Evolutionary conservation across 2,113 vertebrate species (phyloP).

Genomic region (Perognathus longimembris): DNA sequence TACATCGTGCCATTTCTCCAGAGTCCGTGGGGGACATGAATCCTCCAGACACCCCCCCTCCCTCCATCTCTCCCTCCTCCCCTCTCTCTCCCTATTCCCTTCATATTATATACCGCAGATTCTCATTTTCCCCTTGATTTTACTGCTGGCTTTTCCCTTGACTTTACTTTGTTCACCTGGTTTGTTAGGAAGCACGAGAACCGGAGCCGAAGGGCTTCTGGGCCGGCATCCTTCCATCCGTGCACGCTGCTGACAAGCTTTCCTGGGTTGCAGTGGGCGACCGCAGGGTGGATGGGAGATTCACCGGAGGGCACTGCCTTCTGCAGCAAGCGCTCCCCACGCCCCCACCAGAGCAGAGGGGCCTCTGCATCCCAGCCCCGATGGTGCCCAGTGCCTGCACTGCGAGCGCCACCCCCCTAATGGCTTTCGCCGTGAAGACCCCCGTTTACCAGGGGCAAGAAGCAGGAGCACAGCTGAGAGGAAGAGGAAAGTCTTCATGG

Average conservation of each 20-base stretch:
- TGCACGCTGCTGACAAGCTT: neutral
- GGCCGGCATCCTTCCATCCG: neutral
- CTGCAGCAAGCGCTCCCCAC: neutral
- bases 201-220: neutral
- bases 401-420: neutral
- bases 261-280: neutral
- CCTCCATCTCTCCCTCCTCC: neutral
- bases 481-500: slow-evolving; percentile 56
- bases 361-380: too few relatives aligned
- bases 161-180: neutral
- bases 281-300: neutral
- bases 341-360: rapidly evolving
- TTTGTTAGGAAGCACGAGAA: neutral
- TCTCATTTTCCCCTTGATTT: too few relatives aligned
- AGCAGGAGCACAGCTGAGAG: slow-evolving; percentile 58
- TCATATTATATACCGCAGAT: neutral
- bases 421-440: neutral
- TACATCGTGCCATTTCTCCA: rapidly evolving
- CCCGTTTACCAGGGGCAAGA: slow-evolving; percentile 54
- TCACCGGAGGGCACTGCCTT: neutral
- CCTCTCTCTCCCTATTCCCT: neutral
- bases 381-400: rapidly evolving
- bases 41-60: rapidly evolving
- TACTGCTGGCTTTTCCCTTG: neutral
- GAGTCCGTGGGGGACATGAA: rapidly evolving